phyloP scores from a whole-genome alignment of 2,888 invertebrate species.

The Hipparchia semele region DNA sequence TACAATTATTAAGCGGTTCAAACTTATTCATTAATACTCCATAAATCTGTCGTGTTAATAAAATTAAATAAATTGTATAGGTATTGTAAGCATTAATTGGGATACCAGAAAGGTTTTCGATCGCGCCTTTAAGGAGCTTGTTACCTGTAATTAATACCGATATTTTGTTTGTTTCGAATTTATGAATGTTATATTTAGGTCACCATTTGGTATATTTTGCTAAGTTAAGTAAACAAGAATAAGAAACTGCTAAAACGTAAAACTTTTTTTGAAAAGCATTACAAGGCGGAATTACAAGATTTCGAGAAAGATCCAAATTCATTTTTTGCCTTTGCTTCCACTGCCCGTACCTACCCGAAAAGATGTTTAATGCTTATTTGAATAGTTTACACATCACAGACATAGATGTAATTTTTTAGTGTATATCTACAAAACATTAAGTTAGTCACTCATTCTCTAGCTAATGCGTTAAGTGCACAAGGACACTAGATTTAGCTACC shows the following conservation, averaged over 20 bases:
- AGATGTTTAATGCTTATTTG: too few relatives aligned
- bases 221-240: too few relatives aligned
- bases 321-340: too few relatives aligned
- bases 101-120: constrained; percentile 26
- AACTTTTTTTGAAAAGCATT: too few relatives aligned
- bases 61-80: constrained; percentile 54
- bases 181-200: constrained; percentile 9
- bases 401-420: too few relatives aligned
- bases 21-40: constrained; percentile 51
- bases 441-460: too few relatives aligned
- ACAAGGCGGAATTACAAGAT: too few relatives aligned
- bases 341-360: too few relatives aligned
- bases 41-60: constrained; percentile 51
- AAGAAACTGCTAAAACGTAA: background rate
- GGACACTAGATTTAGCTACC: background rate
- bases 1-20: constrained; percentile 44
- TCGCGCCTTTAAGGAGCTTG: constrained; percentile 14
- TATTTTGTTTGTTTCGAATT: constrained; percentile 17
- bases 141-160: constrained; percentile 8
- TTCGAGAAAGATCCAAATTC: too few relatives aligned
- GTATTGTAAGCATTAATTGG: constrained; percentile 36
- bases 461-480: too few relatives aligned
- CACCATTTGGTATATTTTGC: constrained; percentile 3
- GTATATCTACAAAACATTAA: too few relatives aligned
- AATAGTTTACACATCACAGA: too few relatives aligned